These are phyloP conservation scores for Paralichthys olivaceus DNA, from an alignment of 2,113 vertebrate species.

Conservation along the genomic window DNA sequence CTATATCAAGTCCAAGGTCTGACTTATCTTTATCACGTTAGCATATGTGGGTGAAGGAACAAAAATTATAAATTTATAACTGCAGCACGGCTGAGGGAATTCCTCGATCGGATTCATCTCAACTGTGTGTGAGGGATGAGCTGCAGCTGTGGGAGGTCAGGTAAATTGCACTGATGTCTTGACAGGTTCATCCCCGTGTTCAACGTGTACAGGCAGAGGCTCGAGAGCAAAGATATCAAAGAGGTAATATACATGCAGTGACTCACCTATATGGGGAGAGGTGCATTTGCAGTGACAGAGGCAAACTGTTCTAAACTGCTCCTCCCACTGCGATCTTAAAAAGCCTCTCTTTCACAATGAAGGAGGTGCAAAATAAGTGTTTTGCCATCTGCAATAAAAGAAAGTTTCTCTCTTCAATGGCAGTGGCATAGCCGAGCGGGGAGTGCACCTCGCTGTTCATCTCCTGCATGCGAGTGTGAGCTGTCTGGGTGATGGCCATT, in stretches of 20 bases:
- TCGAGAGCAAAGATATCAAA: constrained; percentile 62
- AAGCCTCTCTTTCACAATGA: constrained; percentile 67
- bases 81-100: not conserved
- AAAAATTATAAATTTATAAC: not conserved
- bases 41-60: not conserved
- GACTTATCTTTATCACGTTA: not conserved
- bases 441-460: constrained; percentile 78
- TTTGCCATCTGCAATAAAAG: constrained; percentile 75
- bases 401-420: constrained; percentile 75
- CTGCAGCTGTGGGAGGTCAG: constrained; percentile 32
- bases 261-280: constrained; percentile 44
- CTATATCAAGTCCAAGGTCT: not conserved
- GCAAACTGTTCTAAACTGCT: constrained; percentile 68
- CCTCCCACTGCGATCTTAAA: constrained; percentile 77
- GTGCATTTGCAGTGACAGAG: constrained; percentile 49
- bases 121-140: not conserved
- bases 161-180: constrained; percentile 48
- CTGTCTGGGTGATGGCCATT: constrained; percentile 82
- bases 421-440: constrained; percentile 52
- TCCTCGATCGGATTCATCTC: not conserved
- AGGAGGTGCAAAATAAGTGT: constrained; percentile 70
- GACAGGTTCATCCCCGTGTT: constrained; percentile 30
- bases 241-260: constrained; percentile 43
- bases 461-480: constrained; percentile 60
- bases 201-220: constrained; percentile 26